These are phyloP conservation scores for Pangasius mekongensis DNA, from an alignment of 2,797 vertebrate genomes.

Conservation along the genomic window DNA sequence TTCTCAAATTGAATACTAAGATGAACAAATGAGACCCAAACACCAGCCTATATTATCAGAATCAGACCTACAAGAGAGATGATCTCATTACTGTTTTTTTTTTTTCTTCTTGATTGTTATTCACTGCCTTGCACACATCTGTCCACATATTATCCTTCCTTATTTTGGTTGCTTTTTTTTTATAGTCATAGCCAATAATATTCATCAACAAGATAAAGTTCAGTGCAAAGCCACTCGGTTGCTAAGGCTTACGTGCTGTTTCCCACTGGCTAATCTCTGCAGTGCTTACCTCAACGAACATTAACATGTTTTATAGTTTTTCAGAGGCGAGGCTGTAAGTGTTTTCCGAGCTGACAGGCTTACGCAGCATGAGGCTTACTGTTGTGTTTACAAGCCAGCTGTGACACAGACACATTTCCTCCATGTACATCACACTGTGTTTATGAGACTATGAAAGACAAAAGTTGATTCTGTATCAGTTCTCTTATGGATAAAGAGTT, in stretches of 20 bases:
- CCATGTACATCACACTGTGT: not conserved
- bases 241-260: constrained; percentile 8
- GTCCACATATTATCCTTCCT: not conserved
- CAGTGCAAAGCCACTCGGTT: constrained; percentile 1
- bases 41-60: not conserved
- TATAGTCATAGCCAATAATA: not conserved
- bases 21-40: not conserved
- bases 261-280: constrained; percentile 10
- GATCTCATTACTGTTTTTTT: not conserved
- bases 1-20: not conserved
- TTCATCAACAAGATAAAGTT: constrained; percentile 15
- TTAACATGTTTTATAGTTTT: constrained; percentile 24
- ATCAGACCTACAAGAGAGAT: not conserved
- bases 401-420: not conserved
- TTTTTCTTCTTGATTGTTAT: not conserved
- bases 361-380: not conserved
- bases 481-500: not conserved
- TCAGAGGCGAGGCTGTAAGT: not conserved
- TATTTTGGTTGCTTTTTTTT: not conserved
- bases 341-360: not conserved
- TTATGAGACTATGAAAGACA: not conserved
- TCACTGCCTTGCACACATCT: not conserved
- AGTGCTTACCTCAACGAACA: not conserved
- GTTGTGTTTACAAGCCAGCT: constrained; percentile 14
- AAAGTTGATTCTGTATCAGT: not conserved